Conservation (phyloP, 2,797 vertebrate species). For the Meriones psammophilus region DNA sequence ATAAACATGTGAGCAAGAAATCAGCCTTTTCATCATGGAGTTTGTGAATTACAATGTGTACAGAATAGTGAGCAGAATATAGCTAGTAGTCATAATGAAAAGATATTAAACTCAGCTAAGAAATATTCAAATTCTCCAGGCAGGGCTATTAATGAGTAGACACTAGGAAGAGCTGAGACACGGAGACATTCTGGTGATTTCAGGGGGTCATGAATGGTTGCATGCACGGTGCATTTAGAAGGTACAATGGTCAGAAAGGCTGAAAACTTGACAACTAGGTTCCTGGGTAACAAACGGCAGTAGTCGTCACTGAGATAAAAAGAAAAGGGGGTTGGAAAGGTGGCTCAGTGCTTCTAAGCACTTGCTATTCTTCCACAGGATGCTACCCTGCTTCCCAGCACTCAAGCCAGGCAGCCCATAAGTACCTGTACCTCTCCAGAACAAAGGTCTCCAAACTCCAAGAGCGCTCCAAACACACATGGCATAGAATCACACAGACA, state of each 20-base stretch:
- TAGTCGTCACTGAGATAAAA: background rate
- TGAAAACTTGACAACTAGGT: background rate
- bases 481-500: too few relatives aligned
- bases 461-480: too few relatives aligned
- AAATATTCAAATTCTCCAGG: background rate
- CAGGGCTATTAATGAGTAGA: background rate
- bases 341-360: too few relatives aligned
- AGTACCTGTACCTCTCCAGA: too few relatives aligned
- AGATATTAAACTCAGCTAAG: background rate
- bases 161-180: background rate
- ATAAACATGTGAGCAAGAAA: constrained; percentile 24
- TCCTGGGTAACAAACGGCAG: background rate
- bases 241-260: background rate
- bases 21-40: background rate
- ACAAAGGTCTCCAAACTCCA: too few relatives aligned
- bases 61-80: background rate
- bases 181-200: background rate
- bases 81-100: background rate
- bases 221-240: background rate
- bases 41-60: background rate
- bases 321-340: background rate
- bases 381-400: too few relatives aligned
- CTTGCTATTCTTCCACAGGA: background rate
- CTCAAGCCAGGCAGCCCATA: too few relatives aligned
- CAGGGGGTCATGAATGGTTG: background rate